Percentiles rank a stretch among this genome's conserved stretches.
Evolutionary conservation across 2,888 invertebrate species (phyloP).

Genomic region (Dascillus cervinus): DNA sequence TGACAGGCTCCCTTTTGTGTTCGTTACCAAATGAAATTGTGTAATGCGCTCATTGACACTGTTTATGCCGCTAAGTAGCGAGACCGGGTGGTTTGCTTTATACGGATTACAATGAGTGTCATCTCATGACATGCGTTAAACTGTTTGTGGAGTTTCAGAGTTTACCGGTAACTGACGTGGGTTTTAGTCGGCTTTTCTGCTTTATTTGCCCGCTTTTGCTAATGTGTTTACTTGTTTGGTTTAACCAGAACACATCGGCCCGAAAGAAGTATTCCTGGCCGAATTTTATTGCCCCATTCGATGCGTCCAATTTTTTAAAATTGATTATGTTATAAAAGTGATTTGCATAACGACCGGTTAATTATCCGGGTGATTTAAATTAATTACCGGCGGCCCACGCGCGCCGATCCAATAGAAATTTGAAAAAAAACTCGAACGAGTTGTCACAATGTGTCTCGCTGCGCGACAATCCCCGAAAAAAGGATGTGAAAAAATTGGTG

Average conservation of each 20-base stretch:
- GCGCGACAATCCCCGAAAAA: too few relatives aligned
- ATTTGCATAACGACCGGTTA: too few relatives aligned
- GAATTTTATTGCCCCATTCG: too few relatives aligned
- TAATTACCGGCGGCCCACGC: too few relatives aligned
- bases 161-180: constrained; percentile 19
- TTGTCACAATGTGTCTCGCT: too few relatives aligned
- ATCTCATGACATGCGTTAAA: constrained; percentile 37
- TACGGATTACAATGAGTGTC: constrained; percentile 31
- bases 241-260: too few relatives aligned
- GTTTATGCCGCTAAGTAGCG: constrained; percentile 25
- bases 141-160: constrained; percentile 29
- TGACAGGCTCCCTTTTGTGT: constrained; percentile 33
- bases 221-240: constrained; percentile 10
- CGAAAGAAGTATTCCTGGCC: too few relatives aligned
- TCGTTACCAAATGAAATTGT: constrained; percentile 28
- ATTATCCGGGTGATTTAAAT: too few relatives aligned
- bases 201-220: constrained; percentile 13
- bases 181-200: constrained; percentile 14
- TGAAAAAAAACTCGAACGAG: too few relatives aligned
- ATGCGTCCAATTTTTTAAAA: too few relatives aligned
- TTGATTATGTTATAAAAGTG: too few relatives aligned
- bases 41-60: constrained; percentile 29
- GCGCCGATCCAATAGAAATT: too few relatives aligned
- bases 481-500: constrained; percentile 32
- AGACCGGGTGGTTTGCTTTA: constrained; percentile 23